Evolutionary conservation across 2,797 vertebrate genomes (phyloP).

Genomic region (Trichosurus vulpecula): DNA sequence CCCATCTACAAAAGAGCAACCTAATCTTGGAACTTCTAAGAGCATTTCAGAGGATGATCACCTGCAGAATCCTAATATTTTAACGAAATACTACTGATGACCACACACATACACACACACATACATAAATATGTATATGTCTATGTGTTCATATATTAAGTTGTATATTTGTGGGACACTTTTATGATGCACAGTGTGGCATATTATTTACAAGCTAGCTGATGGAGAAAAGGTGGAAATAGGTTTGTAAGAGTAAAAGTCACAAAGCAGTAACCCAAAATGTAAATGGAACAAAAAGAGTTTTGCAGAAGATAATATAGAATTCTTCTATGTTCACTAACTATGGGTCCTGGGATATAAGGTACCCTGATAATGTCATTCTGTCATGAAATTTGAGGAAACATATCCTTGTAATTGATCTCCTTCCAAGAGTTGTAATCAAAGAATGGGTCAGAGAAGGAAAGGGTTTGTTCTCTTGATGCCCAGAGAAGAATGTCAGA

Average conservation of each 20-base stretch:
- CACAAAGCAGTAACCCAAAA: background rate
- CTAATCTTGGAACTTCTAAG: background rate
- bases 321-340: background rate
- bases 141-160: background rate
- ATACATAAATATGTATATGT: background rate
- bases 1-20: constrained; percentile 63
- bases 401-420: background rate
- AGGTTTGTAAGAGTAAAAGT: background rate
- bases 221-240: background rate
- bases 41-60: constrained; percentile 19
- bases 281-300: background rate
- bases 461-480: background rate
- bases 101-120: background rate
- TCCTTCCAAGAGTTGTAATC: background rate
- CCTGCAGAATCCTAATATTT: constrained; percentile 19
- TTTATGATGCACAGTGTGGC: background rate
- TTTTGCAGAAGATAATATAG: background rate
- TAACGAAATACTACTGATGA: constrained; percentile 4
- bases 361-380: background rate
- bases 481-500: background rate
- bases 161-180: background rate
- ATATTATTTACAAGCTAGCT: background rate
- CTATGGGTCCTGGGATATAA: background rate
- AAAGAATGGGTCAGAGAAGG: background rate
- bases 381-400: background rate